Conservation (phyloP, 1,140 invertebrate species). For the Drosophila ercepeae region DNA sequence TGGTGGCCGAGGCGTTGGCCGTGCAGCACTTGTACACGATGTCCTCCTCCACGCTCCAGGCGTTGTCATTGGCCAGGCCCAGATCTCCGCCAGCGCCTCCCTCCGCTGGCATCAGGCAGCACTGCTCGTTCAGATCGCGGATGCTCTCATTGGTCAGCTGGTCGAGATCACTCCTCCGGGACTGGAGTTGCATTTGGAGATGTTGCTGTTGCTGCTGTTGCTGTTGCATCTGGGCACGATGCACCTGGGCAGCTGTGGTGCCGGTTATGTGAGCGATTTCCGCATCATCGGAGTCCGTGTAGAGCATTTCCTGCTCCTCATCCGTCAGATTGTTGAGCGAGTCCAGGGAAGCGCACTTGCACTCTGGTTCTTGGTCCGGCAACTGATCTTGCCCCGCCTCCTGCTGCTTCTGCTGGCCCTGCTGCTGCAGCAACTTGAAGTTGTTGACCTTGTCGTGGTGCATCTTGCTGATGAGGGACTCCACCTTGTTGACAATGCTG, state of each 20-base stretch:
- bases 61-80: conserved; percentile 58
- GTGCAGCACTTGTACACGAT: conserved; percentile 73
- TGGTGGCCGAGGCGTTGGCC: conserved; percentile 14
- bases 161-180: conserved; percentile 75
- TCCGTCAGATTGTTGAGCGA: conserved; percentile 88
- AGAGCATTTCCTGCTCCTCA: conserved; percentile 65
- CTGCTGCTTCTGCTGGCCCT: conserved; percentile 31
- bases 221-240: conserved; percentile 72
- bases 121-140: conserved; percentile 73
- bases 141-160: conserved; percentile 79
- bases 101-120: conserved; percentile 35
- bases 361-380: conserved; percentile 16
- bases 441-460: conserved; percentile 76
- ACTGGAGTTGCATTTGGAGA: conserved; percentile 39
- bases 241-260: conserved; percentile 80
- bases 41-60: conserved; percentile 80
- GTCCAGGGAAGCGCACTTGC: conserved; percentile 86
- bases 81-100: conserved; percentile 11
- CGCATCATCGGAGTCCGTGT: conserved; percentile 80
- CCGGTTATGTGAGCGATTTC: conserved; percentile 83
- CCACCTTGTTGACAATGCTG: conserved; percentile 80
- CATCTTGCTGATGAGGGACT: conserved; percentile 83
- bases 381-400: conserved; percentile 1
- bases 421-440: conserved; percentile 63
- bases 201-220: conserved; percentile 30